Evolutionary conservation across 2,797 vertebrate genomes (phyloP), one percentile per base, ranked within the genome.

Genomic region (Megalops cyprinoides): DNA sequence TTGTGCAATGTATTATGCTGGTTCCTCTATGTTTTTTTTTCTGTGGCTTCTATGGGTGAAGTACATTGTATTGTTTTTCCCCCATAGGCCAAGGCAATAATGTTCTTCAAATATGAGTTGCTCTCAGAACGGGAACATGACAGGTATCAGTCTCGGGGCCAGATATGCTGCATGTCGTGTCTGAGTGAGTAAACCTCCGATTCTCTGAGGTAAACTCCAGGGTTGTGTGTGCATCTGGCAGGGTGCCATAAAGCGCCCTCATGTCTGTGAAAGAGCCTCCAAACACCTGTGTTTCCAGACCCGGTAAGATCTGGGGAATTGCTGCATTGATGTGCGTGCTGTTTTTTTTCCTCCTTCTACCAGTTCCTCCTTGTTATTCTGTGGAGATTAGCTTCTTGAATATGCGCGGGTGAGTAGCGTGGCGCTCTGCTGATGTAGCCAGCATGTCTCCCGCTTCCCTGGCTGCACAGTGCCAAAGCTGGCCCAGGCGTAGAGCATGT

Each of bases 281-380:
- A 85, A 93, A 93, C 93, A 93, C 92, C 93, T 93, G 92, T 90
- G 89, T 91, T 92, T 90, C 92, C 92, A 94, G 92, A 93, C 88
- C 89, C 87, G 82, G 83, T 31, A 7, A 20, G 42, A 25, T 25
- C 49, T 51, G 23, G 74, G 74, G 74, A 76, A 76, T 76, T 76
- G 23, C 49, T 8, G 49, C 49, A 51, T 7, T n/a, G n/a, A n/a
- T n/a, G n/a, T n/a, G n/a, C n/a, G n/a, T n/a, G 49, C 1, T 51
- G 0, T 74, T 83, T 85, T 84, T 85, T 83, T 79, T 81, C 34
- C 37, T 74, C 60, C 65, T 65, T 15, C 71, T 34, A 42, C 84
- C 76, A 51, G 82, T 79, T 71, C 46, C n/a, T 77, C 80, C n/a
- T n/a, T 83, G 56, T 82, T 77, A 84, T 87, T 82, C 86, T 81